These are phyloP conservation scores for Andrena dorsata DNA, from an alignment of 2,888 invertebrate genomes.

Conservation along the genomic window DNA sequence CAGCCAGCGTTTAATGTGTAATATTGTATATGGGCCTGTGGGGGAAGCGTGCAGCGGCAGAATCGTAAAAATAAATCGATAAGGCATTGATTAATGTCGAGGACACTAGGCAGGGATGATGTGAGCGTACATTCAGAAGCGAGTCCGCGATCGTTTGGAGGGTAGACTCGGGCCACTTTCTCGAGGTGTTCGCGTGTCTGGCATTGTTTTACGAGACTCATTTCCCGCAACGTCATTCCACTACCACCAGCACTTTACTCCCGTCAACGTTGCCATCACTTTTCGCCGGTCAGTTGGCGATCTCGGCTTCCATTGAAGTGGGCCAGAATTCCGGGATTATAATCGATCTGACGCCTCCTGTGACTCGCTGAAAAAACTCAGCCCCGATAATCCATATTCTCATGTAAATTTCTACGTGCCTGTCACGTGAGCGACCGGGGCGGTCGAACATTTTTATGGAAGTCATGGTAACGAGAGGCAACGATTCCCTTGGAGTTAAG, in stretches of 20 bases:
- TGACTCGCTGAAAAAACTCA: constrained; percentile 47
- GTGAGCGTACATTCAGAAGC: constrained; percentile 45
- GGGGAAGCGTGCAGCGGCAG: constrained; percentile 13
- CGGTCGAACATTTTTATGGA: neutral
- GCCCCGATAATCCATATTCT: constrained; percentile 21
- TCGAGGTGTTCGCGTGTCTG: constrained; percentile 77
- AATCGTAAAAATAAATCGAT: constrained; percentile 45
- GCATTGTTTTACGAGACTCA: constrained; percentile 81
- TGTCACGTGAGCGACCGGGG: constrained; percentile 15
- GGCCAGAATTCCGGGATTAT: constrained; percentile 64
- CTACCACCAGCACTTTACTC: constrained; percentile 65
- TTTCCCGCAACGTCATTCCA: constrained; percentile 81
- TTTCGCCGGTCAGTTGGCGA: constrained; percentile 56
- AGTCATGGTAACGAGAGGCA: neutral
- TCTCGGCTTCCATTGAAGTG: constrained; percentile 59
- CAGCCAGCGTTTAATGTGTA: constrained; percentile 8
- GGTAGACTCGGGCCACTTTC: constrained; percentile 55
- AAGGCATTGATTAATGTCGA: constrained; percentile 55
- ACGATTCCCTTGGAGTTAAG: neutral
- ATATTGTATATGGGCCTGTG: neutral
- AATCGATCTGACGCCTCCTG: constrained; percentile 54
- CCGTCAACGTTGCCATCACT: constrained; percentile 66
- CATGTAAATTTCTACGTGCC: constrained; percentile 8
- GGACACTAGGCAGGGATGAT: constrained; percentile 49
- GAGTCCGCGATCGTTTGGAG: constrained; percentile 44